Conservation (phyloP, 2,113 vertebrate genomes). For the Scomber scombrus region DNA sequence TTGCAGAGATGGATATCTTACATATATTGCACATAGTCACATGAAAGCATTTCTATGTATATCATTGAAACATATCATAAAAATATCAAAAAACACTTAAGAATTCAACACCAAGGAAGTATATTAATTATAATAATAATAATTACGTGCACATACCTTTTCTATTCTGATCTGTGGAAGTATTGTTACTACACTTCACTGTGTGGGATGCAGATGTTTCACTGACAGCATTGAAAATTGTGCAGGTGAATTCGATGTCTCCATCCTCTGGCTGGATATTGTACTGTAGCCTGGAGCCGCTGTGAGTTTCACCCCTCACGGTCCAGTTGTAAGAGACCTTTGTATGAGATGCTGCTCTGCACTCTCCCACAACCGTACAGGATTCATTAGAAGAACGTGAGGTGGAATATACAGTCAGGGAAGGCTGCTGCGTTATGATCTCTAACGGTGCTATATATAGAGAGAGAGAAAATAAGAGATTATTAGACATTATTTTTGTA, state of each 20-base stretch:
- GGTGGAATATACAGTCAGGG: background rate
- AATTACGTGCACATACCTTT: background rate
- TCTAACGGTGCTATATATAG: constrained; percentile 39
- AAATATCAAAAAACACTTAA: no score
- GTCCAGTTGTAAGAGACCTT: constrained; percentile 50
- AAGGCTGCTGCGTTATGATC: background rate
- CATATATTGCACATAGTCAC: no score
- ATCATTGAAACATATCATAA: no score
- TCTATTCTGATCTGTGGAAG: fast-evolving
- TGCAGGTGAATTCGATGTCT: constrained; percentile 49
- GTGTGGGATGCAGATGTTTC: fast-evolving
- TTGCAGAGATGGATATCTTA: no score
- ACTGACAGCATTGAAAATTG: background rate
- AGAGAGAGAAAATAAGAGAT: background rate
- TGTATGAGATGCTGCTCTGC: background rate
- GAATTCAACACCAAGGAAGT: background rate
- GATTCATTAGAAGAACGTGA: fast-evolving
- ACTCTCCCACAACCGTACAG: constrained; percentile 53
- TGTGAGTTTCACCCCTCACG: background rate
- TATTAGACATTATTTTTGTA: no score
- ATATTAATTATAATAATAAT: no score
- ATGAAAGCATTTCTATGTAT: no score
- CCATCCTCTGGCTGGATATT: background rate
- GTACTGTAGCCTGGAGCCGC: constrained; percentile 17
- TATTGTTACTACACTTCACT: constrained; percentile 29